Evolutionary conservation across 2,888 invertebrate genomes (phyloP), one percentile per base, ranked within the genome.

Genomic region (Trissolcus japonicus): DNA sequence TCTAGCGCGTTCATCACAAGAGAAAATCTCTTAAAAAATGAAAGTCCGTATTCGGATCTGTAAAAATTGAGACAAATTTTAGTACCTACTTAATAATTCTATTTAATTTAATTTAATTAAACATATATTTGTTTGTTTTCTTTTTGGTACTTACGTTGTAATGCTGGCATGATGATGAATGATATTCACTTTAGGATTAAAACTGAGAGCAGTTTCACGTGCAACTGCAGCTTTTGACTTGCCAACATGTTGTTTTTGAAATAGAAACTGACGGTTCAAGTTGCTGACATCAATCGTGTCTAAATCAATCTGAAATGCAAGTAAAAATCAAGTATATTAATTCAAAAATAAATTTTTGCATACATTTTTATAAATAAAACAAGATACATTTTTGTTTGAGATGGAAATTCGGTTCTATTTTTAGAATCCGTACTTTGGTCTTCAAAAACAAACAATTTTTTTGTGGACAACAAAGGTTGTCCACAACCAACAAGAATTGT

Each of bases 201-300:
- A 97, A 82, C 92, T 92, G 17, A 96, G 90, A 1, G 97, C 97
- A 84, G 96, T 97, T 88, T 97, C 96, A 80, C 93, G 93, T 0
- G 98, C 98, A 21, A 98, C 96, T 82, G 94, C 91, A 0, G 98
- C 96, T 90, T 99, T 99, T 0, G 99, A 96, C 89, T 97, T 97
- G 1, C 98, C 98, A 76, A 99, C 98, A 92, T 99, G 99, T 86
- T 98, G 96, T 85, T 97, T 96, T 87, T 98, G 96, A 86, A 99
- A 99, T n/a, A 99, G 90, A 89, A 99, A 99, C 89, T 99, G 99
- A 46, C 99, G 93, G 90, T 99, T 99, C 80, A 99, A 91, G 89
- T 99, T 99, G 91, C 98, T 98, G 71, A 99, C 95, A 91, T 99
- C 99, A 88, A 99, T 99, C 0, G 99, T 99, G 89, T 99, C 99